Base-by-base conservation (phyloP, 2,888 invertebrate genomes). In the Allophyes oxyacanthae region DNA sequence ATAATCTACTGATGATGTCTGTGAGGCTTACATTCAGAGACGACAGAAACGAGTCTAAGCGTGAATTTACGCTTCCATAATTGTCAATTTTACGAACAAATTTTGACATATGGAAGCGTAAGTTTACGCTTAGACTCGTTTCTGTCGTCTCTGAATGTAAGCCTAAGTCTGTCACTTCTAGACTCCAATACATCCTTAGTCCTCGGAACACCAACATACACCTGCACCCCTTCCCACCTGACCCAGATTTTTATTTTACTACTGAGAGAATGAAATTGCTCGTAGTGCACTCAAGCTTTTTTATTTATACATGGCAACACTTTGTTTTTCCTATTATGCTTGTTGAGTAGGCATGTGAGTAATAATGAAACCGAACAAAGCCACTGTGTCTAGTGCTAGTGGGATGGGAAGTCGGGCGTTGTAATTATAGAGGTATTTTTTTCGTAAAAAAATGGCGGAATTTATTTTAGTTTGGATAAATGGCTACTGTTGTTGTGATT, bases 231-330 rank as follows among this genome's bases (percentile, higher is more conserved):
- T 78, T 77, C 67, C 20, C 78, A 85, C 84, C 86, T 90, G 91
- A 92, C 92, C 92, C 80, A 92, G 88, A 90, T 92, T 92, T 90
- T 92, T 91, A 92, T 91, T 88, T 85, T 86, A 83, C 88, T 89
- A 84, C 82, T 84, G 80, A 83, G 83, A 83, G 87, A 88, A 92
- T 90, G 90, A 92, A 92, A 92, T 92, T 91, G 92, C 88, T 87
- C 83, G 86, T 85, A 87, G 90, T 88, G 82, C 56, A 43, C 77
- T 74, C 74, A 74, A 70, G 70, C 56, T 63, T 75, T 64, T 82
- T 85, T 84, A 85, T 86, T 84, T 82, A 72, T 75, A 77, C 81
- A 78, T 72, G 75, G 77, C 78, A 84, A 81, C 78, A 79, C 78
- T 85, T 88, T 89, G 87, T 88, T 83, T 89, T 84, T 77, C 76